Evolutionary conservation across 2,797 vertebrate species (phyloP).

Genomic region (Zenarchopterus dispar): DNA sequence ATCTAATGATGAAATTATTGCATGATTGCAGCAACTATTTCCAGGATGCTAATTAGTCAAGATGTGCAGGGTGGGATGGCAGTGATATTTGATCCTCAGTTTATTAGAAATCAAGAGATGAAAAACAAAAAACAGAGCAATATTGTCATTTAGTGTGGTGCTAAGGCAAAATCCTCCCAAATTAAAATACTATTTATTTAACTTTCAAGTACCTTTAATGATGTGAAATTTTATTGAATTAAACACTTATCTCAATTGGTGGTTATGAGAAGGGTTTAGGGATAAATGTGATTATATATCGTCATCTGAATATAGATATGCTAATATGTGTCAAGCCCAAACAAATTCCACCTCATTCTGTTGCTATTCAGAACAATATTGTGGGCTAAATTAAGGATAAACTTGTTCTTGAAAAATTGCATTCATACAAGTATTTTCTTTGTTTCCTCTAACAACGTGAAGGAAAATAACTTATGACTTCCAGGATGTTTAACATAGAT

Average conservation of each 20-base stretch:
- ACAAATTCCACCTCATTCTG: not conserved
- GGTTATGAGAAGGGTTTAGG: not conserved
- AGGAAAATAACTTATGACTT: no score
- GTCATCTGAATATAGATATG: not conserved
- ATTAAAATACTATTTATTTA: no score
- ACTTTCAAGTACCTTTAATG: no score
- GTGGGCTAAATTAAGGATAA: not conserved
- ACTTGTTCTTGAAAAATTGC: not conserved
- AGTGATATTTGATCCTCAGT: slow-evolving; percentile 29
- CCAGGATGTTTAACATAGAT: no score
- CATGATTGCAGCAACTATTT: slow-evolving; percentile 49
- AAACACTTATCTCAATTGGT: not conserved
- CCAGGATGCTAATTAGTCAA: slow-evolving; percentile 46
- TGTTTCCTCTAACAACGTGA: no score
- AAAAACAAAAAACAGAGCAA: slow-evolving; percentile 6
- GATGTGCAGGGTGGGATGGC: slow-evolving; percentile 27
- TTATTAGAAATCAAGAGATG: slow-evolving; percentile 6
- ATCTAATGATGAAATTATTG: slow-evolving; percentile 67
- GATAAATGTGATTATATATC: not conserved
- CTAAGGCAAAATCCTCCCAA: not conserved
- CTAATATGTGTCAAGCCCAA: not conserved
- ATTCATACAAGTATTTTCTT: not conserved
- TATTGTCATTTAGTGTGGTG: slow-evolving; percentile 9
- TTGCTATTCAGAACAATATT: not conserved
- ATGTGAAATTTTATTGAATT: no score